Base-by-base conservation (phyloP, 53 echinoderm and acorn worm species). In the Arbacia lixula region DNA sequence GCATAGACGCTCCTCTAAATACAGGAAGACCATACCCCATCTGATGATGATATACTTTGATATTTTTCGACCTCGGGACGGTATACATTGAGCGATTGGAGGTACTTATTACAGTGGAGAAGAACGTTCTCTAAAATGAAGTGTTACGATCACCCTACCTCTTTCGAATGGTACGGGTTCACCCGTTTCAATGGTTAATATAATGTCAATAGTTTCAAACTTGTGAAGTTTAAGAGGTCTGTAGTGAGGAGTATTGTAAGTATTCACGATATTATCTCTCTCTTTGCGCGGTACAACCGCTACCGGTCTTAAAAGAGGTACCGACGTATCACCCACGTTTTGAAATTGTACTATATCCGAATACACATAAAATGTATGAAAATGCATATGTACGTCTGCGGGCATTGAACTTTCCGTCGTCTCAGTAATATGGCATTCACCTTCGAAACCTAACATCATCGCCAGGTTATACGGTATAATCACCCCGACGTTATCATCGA, bases 71-170 rank as follows among this genome's bases (percentile, higher is more conserved):
- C 19, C 12, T n/a, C n/a, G n/a, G n/a, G n/a, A n/a, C n/a, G n/a
- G n/a, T n/a, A n/a, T n/a, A n/a, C n/a, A n/a, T n/a, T n/a, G n/a
- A n/a, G n/a, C n/a, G n/a, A n/a, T n/a, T n/a, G n/a, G n/a, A n/a
- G n/a, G n/a, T n/a, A 29, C 19, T 46, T 27, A 2, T 72, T 51
- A 72, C 43, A 76, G 33, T 11, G 25, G 8, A 1, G 76, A 50
- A 36, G 76, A 35, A 26, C 76, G 76, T 56, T 76, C 76, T 1
- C 76, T n/a, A 53, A 93, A 93, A 36, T 93, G 93, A 58, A 90
- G 93, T 52, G 85, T 93, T 63, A 84, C 61, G 57, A 87, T 90
- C 60, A 93, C 84, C 43, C 84, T 84, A 26, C 93, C 93, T 3
- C 66, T 73, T 69, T 93, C 85, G 66, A 93, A 93, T 76, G 76